A percentile compares a stretch with the other conserved stretches of the same genome.
These are phyloP conservation scores for Toxotes jaculatrix DNA, from an alignment of 2,113 vertebrate species.

Conservation along the genomic window DNA sequence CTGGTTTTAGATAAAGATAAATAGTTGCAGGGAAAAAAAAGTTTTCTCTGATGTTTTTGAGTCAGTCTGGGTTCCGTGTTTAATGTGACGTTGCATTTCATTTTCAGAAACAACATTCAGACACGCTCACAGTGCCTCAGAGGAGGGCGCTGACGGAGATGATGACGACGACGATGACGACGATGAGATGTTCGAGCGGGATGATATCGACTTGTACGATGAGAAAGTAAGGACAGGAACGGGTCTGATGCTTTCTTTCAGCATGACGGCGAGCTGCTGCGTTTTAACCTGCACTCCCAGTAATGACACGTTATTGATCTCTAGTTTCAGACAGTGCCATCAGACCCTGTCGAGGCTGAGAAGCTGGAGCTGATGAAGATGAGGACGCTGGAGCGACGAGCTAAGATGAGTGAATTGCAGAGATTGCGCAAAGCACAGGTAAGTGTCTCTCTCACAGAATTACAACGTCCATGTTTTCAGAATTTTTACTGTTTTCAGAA, in stretches of 20 bases:
- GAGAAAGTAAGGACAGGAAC: constrained; percentile 71
- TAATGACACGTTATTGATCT: neutral
- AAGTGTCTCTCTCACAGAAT: constrained; percentile 10
- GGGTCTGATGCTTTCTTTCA: neutral
- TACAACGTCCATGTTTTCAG: neutral
- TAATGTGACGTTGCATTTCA: neutral
- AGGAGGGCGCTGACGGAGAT: constrained; percentile 79
- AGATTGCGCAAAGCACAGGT: constrained; percentile 93
- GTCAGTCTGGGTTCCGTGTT: accelerated
- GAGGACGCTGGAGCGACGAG: constrained; percentile 86
- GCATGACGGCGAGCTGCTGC: neutral
- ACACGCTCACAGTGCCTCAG: constrained; percentile 64
- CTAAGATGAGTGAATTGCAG: constrained; percentile 88
- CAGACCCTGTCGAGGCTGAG: constrained; percentile 71
- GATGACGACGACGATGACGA: constrained; percentile 51
- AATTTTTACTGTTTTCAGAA: neutral
- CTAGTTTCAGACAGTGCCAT: constrained; percentile 65
- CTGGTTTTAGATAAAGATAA: neutral
- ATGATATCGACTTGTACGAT: constrained; percentile 69
- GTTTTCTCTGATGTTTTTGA: neutral
- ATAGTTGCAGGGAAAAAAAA: neutral
- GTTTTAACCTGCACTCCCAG: neutral
- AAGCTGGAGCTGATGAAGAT: constrained; percentile 85
- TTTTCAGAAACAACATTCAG: constrained; percentile 65
- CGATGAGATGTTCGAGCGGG: constrained; percentile 63